Conservation (phyloP, 2,113 vertebrate species). For the Spea bombifrons region DNA sequence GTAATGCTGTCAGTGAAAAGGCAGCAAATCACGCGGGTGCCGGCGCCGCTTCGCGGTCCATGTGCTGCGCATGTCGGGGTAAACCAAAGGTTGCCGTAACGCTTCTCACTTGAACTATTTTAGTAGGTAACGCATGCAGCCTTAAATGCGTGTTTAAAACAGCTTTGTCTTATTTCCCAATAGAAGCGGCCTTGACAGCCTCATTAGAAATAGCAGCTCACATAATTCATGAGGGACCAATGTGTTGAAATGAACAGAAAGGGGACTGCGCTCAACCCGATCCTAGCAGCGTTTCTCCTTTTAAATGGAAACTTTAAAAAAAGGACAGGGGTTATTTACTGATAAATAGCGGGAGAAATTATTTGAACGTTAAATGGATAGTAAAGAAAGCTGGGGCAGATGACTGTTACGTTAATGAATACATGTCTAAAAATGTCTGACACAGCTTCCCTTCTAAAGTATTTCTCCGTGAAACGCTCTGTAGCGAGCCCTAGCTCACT, state of each 20-base stretch:
- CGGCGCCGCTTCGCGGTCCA: background rate
- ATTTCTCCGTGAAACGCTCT: too few relatives aligned
- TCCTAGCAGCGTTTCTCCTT: background rate
- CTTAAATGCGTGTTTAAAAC: slow-evolving; percentile 29
- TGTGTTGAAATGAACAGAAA: slow-evolving; percentile 31
- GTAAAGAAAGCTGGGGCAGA: too few relatives aligned
- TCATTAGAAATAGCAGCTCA: slow-evolving; percentile 25
- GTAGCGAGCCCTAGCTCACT: too few relatives aligned
- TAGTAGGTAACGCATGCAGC: slow-evolving; percentile 27
- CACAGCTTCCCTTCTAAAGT: too few relatives aligned
- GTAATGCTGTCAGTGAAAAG: too few relatives aligned
- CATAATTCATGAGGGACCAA: slow-evolving; percentile 32
- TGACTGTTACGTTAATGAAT: too few relatives aligned
- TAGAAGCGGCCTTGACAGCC: background rate
- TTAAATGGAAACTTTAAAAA: background rate
- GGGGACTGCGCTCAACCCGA: slow-evolving; percentile 30
- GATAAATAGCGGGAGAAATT: too few relatives aligned
- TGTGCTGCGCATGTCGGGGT: slow-evolving; percentile 34
- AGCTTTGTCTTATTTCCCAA: slow-evolving; percentile 29
- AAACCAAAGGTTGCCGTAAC: slow-evolving; percentile 42
- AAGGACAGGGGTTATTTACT: background rate
- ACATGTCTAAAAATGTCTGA: too few relatives aligned
- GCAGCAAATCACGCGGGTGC: too few relatives aligned
- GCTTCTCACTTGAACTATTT: slow-evolving; percentile 43
- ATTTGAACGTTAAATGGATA: too few relatives aligned